A percentile compares a stretch with the other conserved stretches of the same genome.
These are phyloP conservation scores for Eidolon helvum DNA, from an alignment of 2,113 vertebrate genomes.

Conservation along the genomic window DNA sequence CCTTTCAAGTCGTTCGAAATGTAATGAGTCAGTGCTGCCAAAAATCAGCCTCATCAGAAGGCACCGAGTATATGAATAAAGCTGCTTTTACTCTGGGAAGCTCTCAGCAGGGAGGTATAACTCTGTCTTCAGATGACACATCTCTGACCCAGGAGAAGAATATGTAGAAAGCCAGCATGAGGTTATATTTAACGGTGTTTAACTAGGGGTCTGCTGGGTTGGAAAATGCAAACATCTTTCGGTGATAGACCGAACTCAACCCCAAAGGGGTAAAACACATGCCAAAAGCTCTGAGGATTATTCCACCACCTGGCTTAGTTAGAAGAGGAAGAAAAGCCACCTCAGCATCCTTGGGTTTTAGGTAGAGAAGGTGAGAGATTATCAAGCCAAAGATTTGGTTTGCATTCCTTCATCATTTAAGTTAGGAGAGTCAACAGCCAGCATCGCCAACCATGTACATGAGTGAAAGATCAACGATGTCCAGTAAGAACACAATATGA, in stretches of 20 bases:
- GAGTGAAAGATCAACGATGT: no score
- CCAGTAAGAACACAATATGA: no score
- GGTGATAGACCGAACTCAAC: neutral
- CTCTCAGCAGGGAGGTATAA: constrained; percentile 31
- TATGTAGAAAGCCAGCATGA: constrained; percentile 45
- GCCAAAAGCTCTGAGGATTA: constrained; percentile 56
- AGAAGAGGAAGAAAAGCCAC: constrained; percentile 58
- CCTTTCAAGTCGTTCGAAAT: neutral
- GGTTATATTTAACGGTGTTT: constrained; percentile 60
- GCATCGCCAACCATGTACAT: no score
- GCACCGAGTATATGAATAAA: constrained; percentile 65
- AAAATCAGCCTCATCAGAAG: constrained; percentile 33
- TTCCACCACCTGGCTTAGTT: constrained; percentile 71
- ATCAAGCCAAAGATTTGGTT: neutral
- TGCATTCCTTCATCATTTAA: neutral
- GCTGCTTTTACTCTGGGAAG: constrained; percentile 59
- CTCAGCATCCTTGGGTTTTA: neutral
- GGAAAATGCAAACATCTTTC: constrained; percentile 64
- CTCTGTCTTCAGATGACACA: neutral
- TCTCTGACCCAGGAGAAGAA: constrained; percentile 44
- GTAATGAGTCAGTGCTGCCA: neutral
- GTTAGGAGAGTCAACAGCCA: neutral
- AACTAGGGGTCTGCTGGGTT: constrained; percentile 42
- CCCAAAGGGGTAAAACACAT: constrained; percentile 59
- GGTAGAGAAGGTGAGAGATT: neutral